Base-by-base conservation (phyloP, 2,113 vertebrate species). In the Oreochromis aureus region DNA sequence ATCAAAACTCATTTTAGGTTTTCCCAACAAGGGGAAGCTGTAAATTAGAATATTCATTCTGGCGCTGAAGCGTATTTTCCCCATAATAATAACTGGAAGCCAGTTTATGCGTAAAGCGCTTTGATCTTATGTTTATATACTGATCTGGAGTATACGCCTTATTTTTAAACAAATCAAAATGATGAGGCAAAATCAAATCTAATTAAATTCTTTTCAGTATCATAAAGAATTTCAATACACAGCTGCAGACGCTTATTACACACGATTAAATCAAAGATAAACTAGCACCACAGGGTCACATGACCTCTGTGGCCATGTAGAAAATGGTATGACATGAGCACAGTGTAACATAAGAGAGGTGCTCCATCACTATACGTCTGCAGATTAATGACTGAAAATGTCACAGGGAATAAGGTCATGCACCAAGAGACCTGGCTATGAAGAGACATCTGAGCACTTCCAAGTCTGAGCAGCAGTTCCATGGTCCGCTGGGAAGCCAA, bases 371-470 rank as follows among this genome's bases (percentile, higher is more conserved):
- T 91, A 71, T 85, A 90, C n/a, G 89, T 93, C 93, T 82, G 91
- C 85, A 96, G 95, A 95, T 96, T 96, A 95, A 96, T 95, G 95
- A 93, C 92, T 93, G 92, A 90, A 96, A 96, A 96, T 96, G 95
- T 95, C 95, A 95, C 89, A 78, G 94, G 92, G 94, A 96, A 96
- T 96, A 96, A 96, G 95, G 93, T 95, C 92, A 93, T 51, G 91
- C 92, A 83, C 94, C 91, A 86, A 92, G 93, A 95, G 92, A 94
- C 93, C 91, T 85, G 91, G 81, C 94, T 92, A 91, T 91, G 94
- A 95, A 93, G 93, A 93, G 91, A 92, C 91, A 90, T 93, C 87
- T 79, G 93, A 94, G 84, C 93, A 89, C 92, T 93, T 93, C 90
- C 69, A 85, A 92, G 89, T 92, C 87, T 56, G 88, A 91, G 90